Evolutionary conservation across 1,140 invertebrate genomes (phyloP), one percentile per base, ranked within the genome.

Genomic region (Bombus sibiricus): DNA sequence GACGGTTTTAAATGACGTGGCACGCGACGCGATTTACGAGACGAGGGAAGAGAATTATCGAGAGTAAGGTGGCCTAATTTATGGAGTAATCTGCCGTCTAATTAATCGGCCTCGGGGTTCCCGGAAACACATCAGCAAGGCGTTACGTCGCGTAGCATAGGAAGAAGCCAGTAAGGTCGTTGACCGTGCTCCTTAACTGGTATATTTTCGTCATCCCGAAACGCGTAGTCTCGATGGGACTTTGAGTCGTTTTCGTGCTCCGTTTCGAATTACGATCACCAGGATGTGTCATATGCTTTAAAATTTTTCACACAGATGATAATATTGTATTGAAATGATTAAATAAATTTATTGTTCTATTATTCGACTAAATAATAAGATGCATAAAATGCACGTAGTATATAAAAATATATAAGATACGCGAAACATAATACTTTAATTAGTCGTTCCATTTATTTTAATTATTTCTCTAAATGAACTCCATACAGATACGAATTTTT

Each of bases 141-240:
- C 79, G 81, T 80, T 86, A 78, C 84, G 83, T 83, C 69, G 88
- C 47, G 37, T n/a, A 68, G 69, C 83, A 39, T 66, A 84, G 84
- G 81, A 86, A 77, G 84, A 75, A 75, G 74, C 74, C 57, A 68
- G 69, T 18, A 64, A 43, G 89, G 88, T 90, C 89, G 75, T 85
- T 87, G 89, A 89, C 89, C 89, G 89, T 85, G 81, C 86, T 90
- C 89, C 86, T 90, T 90, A 90, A 90, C 85, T 85, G 86, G 88
- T 89, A 89, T 87, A 90, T 90, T 90, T 89, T 90, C 86, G 89
- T 89, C 89, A 79, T 87, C 81, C 74, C 81, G 79, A 85, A 82
- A 89, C 78, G 28, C 59, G 64, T 74, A 43, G 37, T 41, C 43
- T 34, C 83, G 47, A 41, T n/a, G 32, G 34, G 34, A 37, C 69